Base-by-base conservation (phyloP, 2,113 vertebrate genomes). In the Hoplias malabaricus region DNA sequence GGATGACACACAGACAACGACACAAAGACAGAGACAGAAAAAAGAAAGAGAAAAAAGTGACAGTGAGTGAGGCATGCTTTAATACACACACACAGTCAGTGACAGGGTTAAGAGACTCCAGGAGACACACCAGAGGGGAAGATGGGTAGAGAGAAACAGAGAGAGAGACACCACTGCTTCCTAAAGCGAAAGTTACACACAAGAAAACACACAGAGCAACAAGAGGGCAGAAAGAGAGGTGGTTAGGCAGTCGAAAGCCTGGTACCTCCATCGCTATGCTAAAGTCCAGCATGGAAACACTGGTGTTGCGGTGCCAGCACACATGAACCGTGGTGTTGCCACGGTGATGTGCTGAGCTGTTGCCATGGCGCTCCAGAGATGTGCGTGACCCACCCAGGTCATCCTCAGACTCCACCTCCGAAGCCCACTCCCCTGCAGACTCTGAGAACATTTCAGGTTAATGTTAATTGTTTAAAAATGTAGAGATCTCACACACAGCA, bases 281-380 rank as follows among this genome's bases (percentile, higher is more conserved):
- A 93, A 98, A 98, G 93, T 99, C 98, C 94, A 98, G 88, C 96
- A 98, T 96, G 87, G 97, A 98, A 87, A 99, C 98, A 67, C 96
- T 99, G 93, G 97, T 98, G 92, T 95, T 98, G 89, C 97, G 94
- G 87, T 99, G 98, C 97, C 98, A 99, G 91, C 97, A 99, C 89
- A 99, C 98, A 73, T 99, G 96, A 89, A 97, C 97, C 91, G 96
- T 98, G 80, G 97, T 98, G 94, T 99, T 99, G 90, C 96, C 96
- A 84, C 97, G 96, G 89, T 97, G 96, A 70, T 95, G 94, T 43
- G 73, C 61, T 16, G 81, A 67, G 66, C 38, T 75, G 71, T 71
- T 79, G 57, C 76, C 86, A 81, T 96, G 94, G 90, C 92, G 94
- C 88, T 98, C 95, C 86, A 95, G 90, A 31, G 95, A 96, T 72